Percentiles rank a stretch among this genome's conserved stretches.
phyloP scores from a whole-genome alignment of 2,797 vertebrate species.

The Artibeus jamaicensis region DNA sequence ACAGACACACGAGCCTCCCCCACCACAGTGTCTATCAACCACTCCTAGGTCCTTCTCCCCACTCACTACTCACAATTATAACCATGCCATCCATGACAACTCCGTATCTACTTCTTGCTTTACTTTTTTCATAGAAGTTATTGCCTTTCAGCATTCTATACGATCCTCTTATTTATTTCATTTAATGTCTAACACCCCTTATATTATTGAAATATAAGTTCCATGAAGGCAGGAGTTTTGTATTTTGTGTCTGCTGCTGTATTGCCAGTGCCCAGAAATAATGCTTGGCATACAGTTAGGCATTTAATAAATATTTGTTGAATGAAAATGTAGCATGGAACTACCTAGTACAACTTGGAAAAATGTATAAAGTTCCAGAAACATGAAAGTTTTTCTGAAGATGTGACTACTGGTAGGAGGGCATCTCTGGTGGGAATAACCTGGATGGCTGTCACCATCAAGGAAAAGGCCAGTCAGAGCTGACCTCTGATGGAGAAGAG shows the following conservation, averaged over 20 bases:
- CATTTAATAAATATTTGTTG: not conserved
- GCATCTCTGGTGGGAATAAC: not conserved
- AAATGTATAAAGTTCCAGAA: not conserved
- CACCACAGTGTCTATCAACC: rapidly evolving
- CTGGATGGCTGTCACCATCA: not conserved
- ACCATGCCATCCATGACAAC: not conserved
- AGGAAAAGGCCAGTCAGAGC: not conserved
- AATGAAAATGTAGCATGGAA: not conserved
- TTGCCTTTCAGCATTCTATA: not conserved
- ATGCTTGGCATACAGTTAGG: not conserved
- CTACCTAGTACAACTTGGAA: not conserved
- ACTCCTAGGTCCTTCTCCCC: not conserved
- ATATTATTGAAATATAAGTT: not conserved
- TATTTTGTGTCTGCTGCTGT: not conserved
- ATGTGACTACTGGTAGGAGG: not conserved
- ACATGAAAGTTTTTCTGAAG: not conserved
- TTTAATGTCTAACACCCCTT: not conserved
- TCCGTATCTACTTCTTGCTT: not conserved
- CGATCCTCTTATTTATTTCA: not conserved
- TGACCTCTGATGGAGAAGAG: not conserved
- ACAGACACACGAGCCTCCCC: not conserved
- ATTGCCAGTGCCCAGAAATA: not conserved
- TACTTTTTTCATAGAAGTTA: not conserved
- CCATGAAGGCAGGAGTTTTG: not conserved
- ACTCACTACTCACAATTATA: not conserved